Percentiles rank a stretch among this genome's conserved stretches.
Conservation (phyloP, 2,113 vertebrate species). For the Entomyzon cyanotis region DNA sequence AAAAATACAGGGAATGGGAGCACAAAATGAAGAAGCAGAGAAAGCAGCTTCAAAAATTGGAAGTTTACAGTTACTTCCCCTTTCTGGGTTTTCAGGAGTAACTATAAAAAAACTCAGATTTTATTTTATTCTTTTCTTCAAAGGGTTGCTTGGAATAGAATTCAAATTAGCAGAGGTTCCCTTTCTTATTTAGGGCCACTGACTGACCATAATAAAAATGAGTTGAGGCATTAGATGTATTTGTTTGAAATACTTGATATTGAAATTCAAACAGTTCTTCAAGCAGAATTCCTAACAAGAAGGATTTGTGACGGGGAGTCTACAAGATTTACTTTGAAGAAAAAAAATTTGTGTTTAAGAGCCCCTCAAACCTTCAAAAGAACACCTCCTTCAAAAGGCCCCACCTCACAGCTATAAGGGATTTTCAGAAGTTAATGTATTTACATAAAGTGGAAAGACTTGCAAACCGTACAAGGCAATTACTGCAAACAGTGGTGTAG, state of each 20-base stretch:
- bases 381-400: slow-evolving; percentile 2
- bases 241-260: slow-evolving; percentile 28
- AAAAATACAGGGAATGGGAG: neutral
- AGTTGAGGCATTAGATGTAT: neutral
- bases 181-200: neutral
- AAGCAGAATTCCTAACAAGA: slow-evolving; percentile 39
- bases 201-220: neutral
- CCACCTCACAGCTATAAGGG: neutral
- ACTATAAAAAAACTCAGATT: neutral
- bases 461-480: neutral
- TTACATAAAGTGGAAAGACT: slow-evolving; percentile 36
- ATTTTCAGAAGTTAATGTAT: slow-evolving; percentile 23
- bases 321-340: slow-evolving; percentile 36
- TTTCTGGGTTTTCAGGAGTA: neutral
- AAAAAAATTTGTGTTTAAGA: slow-evolving; percentile 45
- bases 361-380: neutral
- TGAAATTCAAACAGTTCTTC: slow-evolving; percentile 52
- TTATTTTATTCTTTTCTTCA: neutral
- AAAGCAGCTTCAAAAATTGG: neutral
- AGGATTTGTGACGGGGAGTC: slow-evolving; percentile 38
- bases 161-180: neutral
- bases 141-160: neutral
- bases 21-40: neutral
- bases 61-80: neutral
- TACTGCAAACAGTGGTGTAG: neutral